These are phyloP conservation scores for Gonocerus acuteangulatus DNA, from an alignment of 2,888 invertebrate genomes.

Conservation along the genomic window DNA sequence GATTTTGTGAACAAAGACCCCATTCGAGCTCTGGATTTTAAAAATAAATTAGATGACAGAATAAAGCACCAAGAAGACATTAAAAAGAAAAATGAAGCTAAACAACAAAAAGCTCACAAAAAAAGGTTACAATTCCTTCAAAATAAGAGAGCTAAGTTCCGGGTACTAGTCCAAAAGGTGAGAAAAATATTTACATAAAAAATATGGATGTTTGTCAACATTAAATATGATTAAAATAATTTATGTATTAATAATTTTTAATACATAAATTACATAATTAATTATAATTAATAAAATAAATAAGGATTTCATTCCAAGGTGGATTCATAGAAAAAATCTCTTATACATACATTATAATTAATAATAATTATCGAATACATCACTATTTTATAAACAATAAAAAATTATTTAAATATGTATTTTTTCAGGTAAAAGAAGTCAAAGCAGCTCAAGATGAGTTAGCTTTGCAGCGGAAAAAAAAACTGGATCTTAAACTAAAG, in stretches of 20 bases:
- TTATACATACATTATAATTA: no score
- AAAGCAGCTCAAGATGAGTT: slow-evolving; percentile 74
- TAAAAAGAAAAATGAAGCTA: slow-evolving; percentile 68
- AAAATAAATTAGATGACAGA: slow-evolving; percentile 88
- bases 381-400: no score
- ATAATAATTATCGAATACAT: no score
- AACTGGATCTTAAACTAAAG: slow-evolving; percentile 68
- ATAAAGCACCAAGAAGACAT: slow-evolving; percentile 52
- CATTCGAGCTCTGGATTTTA: slow-evolving; percentile 82
- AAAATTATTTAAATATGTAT: no score
- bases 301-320: no score
- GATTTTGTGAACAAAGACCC: slow-evolving; percentile 81
- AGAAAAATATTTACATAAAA: no score
- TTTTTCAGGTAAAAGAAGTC: slow-evolving; percentile 51
- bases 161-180: slow-evolving; percentile 77
- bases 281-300: no score
- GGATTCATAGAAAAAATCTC: no score
- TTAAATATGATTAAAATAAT: no score
- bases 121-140: slow-evolving; percentile 74
- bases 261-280: no score
- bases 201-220: no score
- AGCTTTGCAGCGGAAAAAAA: slow-evolving; percentile 60
- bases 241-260: no score
- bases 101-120: slow-evolving; percentile 81
- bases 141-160: slow-evolving; percentile 75